Conservation (phyloP, 2,797 vertebrate genomes). For the Sebastes cheni region DNA sequence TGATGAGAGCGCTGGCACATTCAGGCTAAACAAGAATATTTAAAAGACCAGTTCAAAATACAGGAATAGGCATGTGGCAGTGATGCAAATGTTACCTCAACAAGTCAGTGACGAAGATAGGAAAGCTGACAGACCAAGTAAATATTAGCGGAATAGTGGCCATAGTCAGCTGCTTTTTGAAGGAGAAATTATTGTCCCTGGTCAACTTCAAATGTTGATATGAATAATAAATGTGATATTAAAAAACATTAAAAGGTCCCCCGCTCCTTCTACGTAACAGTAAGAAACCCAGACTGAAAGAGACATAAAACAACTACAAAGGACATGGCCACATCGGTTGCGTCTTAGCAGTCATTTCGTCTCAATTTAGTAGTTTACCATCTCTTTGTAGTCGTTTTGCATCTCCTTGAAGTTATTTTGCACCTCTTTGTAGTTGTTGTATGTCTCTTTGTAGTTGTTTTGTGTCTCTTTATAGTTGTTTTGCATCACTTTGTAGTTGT, state of each 20-base stretch:
- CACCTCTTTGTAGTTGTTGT: not conserved
- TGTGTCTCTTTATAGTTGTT: not conserved
- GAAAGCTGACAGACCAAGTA: not conserved
- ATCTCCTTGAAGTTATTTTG: not conserved
- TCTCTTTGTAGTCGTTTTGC: not conserved
- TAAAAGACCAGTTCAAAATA: conserved; percentile 33
- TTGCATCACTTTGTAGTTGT: not conserved
- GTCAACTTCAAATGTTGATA: not conserved
- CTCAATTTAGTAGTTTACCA: not conserved
- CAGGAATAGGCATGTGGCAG: conserved; percentile 17
- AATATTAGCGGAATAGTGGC: not conserved
- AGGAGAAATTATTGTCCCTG: not conserved
- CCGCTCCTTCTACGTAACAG: not conserved
- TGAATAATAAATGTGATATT: not conserved
- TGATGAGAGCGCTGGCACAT: conserved; percentile 39
- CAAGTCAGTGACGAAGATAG: not conserved
- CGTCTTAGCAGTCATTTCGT: no score
- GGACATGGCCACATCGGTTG: not conserved
- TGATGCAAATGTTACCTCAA: conserved; percentile 23
- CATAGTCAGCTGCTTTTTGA: not conserved
- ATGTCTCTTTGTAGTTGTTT: not conserved
- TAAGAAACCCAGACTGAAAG: not conserved
- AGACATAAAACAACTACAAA: not conserved
- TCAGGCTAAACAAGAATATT: conserved; percentile 32
- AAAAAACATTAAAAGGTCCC: not conserved